Evolutionary conservation across 2,888 invertebrate genomes (phyloP).

Genomic region (Drosophila meridiana): DNA sequence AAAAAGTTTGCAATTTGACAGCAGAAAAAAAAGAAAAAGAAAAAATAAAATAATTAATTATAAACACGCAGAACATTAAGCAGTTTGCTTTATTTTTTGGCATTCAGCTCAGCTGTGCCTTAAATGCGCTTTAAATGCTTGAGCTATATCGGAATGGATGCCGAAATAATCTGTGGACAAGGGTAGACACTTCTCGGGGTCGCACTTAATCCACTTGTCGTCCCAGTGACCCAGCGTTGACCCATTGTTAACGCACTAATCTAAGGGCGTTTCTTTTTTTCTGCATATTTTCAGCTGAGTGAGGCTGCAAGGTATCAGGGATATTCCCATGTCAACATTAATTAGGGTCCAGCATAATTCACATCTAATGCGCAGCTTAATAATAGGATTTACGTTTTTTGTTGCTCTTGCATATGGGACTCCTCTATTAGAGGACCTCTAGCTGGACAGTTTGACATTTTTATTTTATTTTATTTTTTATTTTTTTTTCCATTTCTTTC

Average conservation of each 20-base stretch:
- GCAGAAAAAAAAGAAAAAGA: conserved; percentile 15
- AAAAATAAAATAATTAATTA: conserved; percentile 67
- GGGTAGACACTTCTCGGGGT: conserved; percentile 60
- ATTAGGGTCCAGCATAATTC: conserved; percentile 74
- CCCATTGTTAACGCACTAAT: conserved; percentile 76
- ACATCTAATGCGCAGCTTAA: conserved; percentile 58
- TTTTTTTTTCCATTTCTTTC: background rate
- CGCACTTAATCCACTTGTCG: conserved; percentile 53
- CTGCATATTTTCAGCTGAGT: conserved; percentile 59
- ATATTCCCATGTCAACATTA: conserved; percentile 75
- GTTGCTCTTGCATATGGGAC: conserved; percentile 46
- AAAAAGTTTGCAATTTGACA: conserved; percentile 51
- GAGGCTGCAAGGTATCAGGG: conserved; percentile 27
- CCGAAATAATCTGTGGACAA: conserved; percentile 51
- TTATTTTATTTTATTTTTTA: conserved; percentile 31
- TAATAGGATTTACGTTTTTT: conserved; percentile 13
- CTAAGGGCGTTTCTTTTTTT: conserved; percentile 30
- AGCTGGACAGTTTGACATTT: conserved; percentile 39
- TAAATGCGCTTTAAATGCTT: conserved; percentile 11
- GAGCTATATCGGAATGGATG: conserved; percentile 32
- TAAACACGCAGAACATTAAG: conserved; percentile 15
- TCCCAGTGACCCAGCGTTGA: conserved; percentile 46
- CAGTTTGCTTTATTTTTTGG: background rate
- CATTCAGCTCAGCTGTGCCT: conserved; percentile 6
- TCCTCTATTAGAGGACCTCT: too few relatives aligned